A percentile compares a stretch with the other conserved stretches of the same genome.
These are phyloP conservation scores for Thera obeliscata DNA, from an alignment of 2,888 invertebrate species.

Conservation along the genomic window DNA sequence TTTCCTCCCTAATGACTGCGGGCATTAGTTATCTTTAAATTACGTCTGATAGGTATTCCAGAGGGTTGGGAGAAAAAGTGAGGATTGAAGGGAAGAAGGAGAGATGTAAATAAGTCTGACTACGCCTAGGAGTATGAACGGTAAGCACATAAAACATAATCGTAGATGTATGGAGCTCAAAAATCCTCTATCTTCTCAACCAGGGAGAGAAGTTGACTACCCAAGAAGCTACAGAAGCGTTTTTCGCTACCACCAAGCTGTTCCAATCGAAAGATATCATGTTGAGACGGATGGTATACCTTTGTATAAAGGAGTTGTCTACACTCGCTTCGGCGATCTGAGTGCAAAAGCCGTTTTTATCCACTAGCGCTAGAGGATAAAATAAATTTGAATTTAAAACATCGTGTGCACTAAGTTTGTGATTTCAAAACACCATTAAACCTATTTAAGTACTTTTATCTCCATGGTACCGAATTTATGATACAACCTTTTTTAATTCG, in stretches of 20 bases:
- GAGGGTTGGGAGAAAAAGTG: conserved; percentile 45
- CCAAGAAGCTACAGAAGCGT: conserved; percentile 98
- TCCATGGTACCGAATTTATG: no score
- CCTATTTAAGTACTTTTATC: no score
- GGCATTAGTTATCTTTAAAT: conserved; percentile 82
- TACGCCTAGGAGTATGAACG: conserved; percentile 14
- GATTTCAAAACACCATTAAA: no score
- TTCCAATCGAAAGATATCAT: conserved; percentile 99
- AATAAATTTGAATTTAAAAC: no score
- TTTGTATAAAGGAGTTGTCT: conserved; percentile 98
- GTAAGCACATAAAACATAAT: conserved; percentile 7
- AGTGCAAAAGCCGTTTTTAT: no score
- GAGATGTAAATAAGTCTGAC: not conserved
- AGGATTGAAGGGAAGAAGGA: conserved; percentile 69
- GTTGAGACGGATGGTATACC: conserved; percentile 96
- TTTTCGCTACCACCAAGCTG: conserved; percentile 99
- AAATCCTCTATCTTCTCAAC: conserved; percentile 97
- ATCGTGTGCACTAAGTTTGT: no score
- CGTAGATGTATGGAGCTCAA: no score
- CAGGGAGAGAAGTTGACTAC: conserved; percentile 97
- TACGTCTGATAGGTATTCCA: conserved; percentile 70
- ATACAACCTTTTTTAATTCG: no score
- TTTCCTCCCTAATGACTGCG: conserved; percentile 72
- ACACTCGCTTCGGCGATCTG: no score
- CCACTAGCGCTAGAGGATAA: no score